Conservation (phyloP, 2,113 vertebrate species). For the Sardina pilchardus region DNA sequence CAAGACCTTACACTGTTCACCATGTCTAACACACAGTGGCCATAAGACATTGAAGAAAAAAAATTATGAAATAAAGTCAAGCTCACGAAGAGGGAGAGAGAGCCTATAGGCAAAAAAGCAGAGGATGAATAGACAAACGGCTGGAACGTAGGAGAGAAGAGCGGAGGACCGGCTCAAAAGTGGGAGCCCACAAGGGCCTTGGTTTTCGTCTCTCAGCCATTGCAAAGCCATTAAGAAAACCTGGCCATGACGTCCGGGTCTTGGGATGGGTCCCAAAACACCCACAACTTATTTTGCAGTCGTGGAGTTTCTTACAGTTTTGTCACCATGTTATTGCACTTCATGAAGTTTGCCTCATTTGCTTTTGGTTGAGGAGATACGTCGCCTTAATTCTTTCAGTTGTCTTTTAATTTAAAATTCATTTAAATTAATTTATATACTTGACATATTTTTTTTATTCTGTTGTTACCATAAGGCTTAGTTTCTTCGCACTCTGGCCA, state of each 20-base stretch:
- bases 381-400: constrained; percentile 88
- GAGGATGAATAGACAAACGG: constrained; percentile 24
- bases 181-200: constrained; percentile 57
- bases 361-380: constrained; percentile 72
- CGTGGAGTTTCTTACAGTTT: constrained; percentile 53
- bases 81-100: constrained; percentile 17
- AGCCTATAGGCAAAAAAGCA: constrained; percentile 14
- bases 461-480: constrained; percentile 41
- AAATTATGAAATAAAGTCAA: constrained; percentile 29
- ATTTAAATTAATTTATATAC: constrained; percentile 73
- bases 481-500: constrained; percentile 40
- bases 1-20: constrained; percentile 98
- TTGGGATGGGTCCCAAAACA: constrained; percentile 44
- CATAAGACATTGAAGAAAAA: constrained; percentile 80
- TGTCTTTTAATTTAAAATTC: constrained; percentile 65
- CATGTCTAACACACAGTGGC: constrained; percentile 79
- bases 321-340: constrained; percentile 38
- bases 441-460: constrained; percentile 50
- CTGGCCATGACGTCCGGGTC: constrained; percentile 71
- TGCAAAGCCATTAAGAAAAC: constrained; percentile 79
- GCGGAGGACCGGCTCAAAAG: constrained; percentile 34
- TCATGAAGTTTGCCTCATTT: constrained; percentile 52
- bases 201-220: constrained; percentile 63
- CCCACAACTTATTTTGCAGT: constrained; percentile 40
- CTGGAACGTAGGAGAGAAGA: constrained; percentile 43